phyloP scores from a whole-genome alignment of 64 coral and sea anemone species.

The Montipora capricornis region DNA sequence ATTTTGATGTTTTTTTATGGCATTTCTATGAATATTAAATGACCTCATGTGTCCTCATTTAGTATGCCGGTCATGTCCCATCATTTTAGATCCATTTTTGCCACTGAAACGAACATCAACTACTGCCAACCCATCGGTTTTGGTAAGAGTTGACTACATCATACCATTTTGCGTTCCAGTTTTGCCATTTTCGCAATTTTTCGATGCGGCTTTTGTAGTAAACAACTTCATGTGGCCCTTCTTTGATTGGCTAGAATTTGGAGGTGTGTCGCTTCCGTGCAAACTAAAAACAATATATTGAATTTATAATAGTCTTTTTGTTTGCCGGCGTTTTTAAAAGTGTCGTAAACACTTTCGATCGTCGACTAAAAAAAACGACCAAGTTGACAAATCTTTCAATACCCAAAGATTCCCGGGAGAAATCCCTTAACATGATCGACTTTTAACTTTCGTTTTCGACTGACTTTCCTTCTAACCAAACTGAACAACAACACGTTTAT shows the following conservation, averaged over 20 bases:
- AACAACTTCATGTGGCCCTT: neutral
- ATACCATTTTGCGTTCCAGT: neutral
- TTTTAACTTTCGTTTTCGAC: neutral
- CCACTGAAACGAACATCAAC: neutral
- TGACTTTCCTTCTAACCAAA: neutral
- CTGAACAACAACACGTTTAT: neutral
- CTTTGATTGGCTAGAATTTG: neutral
- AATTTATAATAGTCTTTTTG: neutral
- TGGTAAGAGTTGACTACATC: neutral
- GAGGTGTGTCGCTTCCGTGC: slow-evolving; percentile 32
- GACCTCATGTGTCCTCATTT: slow-evolving; percentile 12
- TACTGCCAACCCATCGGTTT: neutral
- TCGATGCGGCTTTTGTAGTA: slow-evolving; percentile 13
- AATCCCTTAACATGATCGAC: neutral
- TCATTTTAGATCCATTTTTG: neutral
- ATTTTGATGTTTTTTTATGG: neutral
- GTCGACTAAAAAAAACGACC: neutral
- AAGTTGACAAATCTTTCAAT: neutral
- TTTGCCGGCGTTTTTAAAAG: slow-evolving; percentile 13
- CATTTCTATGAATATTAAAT: slow-evolving; percentile 45
- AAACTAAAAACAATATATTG: slow-evolving; percentile 12
- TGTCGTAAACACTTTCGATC: slow-evolving; percentile 1
- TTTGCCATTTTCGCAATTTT: neutral
- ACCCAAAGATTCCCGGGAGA: neutral
- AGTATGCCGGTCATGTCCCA: slow-evolving; percentile 39